These are phyloP conservation scores for Amblyjoppa proteus DNA, from an alignment of 2,888 invertebrate genomes.

Conservation along the genomic window DNA sequence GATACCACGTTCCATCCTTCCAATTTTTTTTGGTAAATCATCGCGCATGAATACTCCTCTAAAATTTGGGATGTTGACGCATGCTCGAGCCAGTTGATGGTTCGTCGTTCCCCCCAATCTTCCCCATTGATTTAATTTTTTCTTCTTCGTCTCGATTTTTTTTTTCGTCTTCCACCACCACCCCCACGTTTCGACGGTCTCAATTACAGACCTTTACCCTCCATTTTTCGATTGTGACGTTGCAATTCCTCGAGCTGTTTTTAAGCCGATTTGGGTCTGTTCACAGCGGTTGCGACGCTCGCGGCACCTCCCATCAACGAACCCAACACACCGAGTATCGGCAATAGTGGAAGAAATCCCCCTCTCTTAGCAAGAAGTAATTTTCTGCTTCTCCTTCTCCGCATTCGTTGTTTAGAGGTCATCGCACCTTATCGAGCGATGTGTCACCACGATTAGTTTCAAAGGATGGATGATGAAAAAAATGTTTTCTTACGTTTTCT, in stretches of 20 bases:
- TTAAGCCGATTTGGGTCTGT: conserved; percentile 61
- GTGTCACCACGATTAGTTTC: too few species aligned
- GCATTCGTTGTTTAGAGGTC: conserved; percentile 29
- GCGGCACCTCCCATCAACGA: conserved; percentile 71
- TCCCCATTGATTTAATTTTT: too few species aligned
- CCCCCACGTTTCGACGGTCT: neutral
- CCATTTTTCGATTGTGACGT: conserved; percentile 32
- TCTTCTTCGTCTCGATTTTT: neutral
- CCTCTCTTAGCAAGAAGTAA: conserved; percentile 8
- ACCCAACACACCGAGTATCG: conserved; percentile 68
- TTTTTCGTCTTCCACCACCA: neutral
- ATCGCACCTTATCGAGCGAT: conserved; percentile 29
- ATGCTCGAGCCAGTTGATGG: neutral
- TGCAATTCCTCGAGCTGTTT: conserved; percentile 22
- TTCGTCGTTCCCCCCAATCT: neutral
- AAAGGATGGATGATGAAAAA: too few species aligned
- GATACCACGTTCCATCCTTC: conserved; percentile 30
- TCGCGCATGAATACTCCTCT: conserved; percentile 75
- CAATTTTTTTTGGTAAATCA: conserved; percentile 72
- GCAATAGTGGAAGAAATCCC: conserved; percentile 64
- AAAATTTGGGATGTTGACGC: conserved; percentile 49
- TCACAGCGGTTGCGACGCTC: conserved; percentile 71
- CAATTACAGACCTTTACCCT: conserved; percentile 23
- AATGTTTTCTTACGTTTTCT: too few species aligned
- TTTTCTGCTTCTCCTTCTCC: neutral